Evolutionary conservation across 2,888 invertebrate genomes (phyloP).

Genomic region (Entomobrya multifasciata): DNA sequence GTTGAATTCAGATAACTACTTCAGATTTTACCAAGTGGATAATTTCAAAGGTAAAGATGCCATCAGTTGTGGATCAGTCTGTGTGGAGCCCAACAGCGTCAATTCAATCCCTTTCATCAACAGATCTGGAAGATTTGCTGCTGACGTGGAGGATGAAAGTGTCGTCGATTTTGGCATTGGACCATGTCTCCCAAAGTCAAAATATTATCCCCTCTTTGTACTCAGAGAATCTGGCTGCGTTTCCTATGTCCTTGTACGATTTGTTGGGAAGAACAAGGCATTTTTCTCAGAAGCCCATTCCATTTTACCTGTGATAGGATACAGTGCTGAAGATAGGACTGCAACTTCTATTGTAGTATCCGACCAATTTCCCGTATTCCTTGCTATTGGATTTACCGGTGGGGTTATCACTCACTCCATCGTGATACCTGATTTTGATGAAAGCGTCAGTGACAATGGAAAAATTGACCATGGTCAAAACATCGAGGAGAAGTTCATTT

Average conservation of each 20-base stretch:
- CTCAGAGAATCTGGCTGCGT: slow-evolving; percentile 71
- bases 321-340: slow-evolving; percentile 26
- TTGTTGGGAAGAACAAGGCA: slow-evolving; percentile 60
- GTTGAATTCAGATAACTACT: slow-evolving; percentile 69
- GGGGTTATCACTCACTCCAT: slow-evolving; percentile 71
- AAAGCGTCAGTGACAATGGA: slow-evolving; percentile 41
- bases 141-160: slow-evolving; percentile 68
- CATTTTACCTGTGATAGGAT: slow-evolving; percentile 39
- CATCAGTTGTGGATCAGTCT: slow-evolving; percentile 51
- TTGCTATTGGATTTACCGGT: slow-evolving; percentile 68
- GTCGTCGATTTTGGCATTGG: slow-evolving; percentile 75
- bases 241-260: slow-evolving; percentile 70
- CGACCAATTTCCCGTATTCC: slow-evolving; percentile 71
- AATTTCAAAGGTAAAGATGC: slow-evolving; percentile 52
- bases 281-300: slow-evolving; percentile 55
- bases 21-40: slow-evolving; percentile 68
- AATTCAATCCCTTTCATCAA: slow-evolving; percentile 60
- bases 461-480: slow-evolving; percentile 65
- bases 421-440: slow-evolving; percentile 69
- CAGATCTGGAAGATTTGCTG: slow-evolving; percentile 60
- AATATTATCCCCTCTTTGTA: slow-evolving; percentile 69
- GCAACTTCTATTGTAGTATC: slow-evolving; percentile 66
- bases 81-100: slow-evolving; percentile 48
- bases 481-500: slow-evolving; percentile 72
- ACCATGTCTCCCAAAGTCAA: slow-evolving; percentile 70